Evolutionary conservation across 2,797 vertebrate species (phyloP), one percentile per base, ranked within the genome.

Genomic region (Coendou prehensilis): DNA sequence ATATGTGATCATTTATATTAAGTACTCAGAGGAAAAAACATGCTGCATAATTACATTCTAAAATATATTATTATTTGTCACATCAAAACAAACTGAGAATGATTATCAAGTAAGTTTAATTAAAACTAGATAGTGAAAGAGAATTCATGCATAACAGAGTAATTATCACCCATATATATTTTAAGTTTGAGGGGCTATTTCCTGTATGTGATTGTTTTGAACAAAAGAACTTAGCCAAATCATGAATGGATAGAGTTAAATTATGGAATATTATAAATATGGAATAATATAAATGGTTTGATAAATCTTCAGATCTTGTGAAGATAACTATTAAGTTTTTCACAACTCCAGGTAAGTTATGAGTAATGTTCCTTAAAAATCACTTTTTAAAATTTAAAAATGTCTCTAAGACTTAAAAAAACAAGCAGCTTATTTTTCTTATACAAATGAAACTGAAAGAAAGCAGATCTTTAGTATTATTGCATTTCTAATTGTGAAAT

Each of bases 101-200:
- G 9, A 87, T 18, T 2, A 93, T 59, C 9, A 14, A 37, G 2
- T 28, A 97, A 93, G 30, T 85, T 95, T 96, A 97, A 98, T 96
- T 96, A 97, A 97, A 90, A 76, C 13, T 78, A 73, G n/a, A 93
- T 5, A 94, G 13, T 22, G 9, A 50, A 96, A 88, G 86, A 76
- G 71, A 90, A 6, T 59, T 33, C 61, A 56, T 87, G 11, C 5
- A 10, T 89, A 93, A 56, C 28, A 93, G 94, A 96, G 78, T 96
- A 95, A 96, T 97, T 95, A 81, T 84, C 90, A 96, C 50, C 18
- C 47, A 30, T 18, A 20, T 52, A 33, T 59, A n/a, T 50, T 95
- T 97, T 93, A 93, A 92, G 1, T 81, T 78, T 59, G 82, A 64
- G 78, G 86, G 88, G 20, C 9, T 47, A 80, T 83, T 61, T 87